Evolutionary conservation across 2,888 invertebrate genomes (phyloP), one percentile per base, ranked within the genome.

Genomic region (Andrena chrysosceles): DNA sequence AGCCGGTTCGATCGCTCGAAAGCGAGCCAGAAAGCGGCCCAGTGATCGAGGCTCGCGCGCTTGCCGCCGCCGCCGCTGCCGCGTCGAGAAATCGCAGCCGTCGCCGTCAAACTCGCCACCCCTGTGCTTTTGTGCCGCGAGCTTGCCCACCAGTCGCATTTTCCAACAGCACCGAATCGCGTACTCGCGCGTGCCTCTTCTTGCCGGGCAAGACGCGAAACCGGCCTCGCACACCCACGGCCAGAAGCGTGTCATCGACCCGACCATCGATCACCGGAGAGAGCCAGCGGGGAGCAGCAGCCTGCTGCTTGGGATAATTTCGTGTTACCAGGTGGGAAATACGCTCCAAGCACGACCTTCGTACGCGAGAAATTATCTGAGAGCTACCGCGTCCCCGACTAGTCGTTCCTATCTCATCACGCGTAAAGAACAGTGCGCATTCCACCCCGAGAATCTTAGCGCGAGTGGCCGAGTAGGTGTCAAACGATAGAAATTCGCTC

Each of bases 1-100:
- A 77, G 84, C 81, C 83, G 81, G 77, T 84, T 87, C 82, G 85
- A 87, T 87, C 83, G 85, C 62, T 67, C 73, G 85, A 84, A 87
- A 78, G 77, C 80, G 85, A 81, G 70, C 77, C 87, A 79, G 42
- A 42, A 42, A 42, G 85, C 79, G 54, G 85, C 79, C 77, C 81
- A 77, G 79, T 77, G 87, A 87, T 84, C 84, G 75, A 72, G 78
- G 52, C 71, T 72, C 69, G 29, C 79, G 66, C 70, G 52, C 33
- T 56, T 35, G 20, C 42, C 42, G 35, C 73, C 8, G 31, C 31
- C 31, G 31, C 31, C 31, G 31, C 31, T 1, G 31, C 31, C 60
- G 33, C 42, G 16, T 72, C 33, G 70, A 56, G 56, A 56, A 56
- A 42, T 23, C 56, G 52, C 66, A 26, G 23, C 35, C 13, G 52